phyloP scores from a whole-genome alignment of 2,888 invertebrate genomes.

The Coelopa pilipes region DNA sequence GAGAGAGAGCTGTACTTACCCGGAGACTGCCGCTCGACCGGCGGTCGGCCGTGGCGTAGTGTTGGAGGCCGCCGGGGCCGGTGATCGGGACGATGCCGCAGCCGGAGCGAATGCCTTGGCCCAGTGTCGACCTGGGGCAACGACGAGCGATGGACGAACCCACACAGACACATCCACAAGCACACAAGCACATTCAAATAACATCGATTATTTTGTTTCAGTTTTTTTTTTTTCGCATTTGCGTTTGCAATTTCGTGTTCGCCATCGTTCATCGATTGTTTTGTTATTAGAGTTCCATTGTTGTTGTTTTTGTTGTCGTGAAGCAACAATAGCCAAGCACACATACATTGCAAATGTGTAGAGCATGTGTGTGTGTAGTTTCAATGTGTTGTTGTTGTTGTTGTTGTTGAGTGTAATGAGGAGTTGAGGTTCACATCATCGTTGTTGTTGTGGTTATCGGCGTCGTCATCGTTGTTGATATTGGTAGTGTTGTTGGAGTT shows the following conservation, averaged over 20 bases:
- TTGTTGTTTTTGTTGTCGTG: background rate
- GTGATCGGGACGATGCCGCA: slow-evolving; percentile 67
- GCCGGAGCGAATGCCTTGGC: slow-evolving; percentile 68
- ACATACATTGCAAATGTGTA: slow-evolving; percentile 22
- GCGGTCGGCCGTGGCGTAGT: slow-evolving; percentile 66
- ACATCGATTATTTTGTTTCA: background rate
- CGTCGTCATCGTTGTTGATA: slow-evolving; percentile 6
- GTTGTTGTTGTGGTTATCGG: slow-evolving; percentile 7
- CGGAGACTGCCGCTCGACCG: slow-evolving; percentile 65
- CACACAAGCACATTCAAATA: slow-evolving; percentile 11
- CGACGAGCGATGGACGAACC: too few species aligned
- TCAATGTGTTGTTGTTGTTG: slow-evolving; percentile 1
- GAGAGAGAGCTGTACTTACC: slow-evolving; percentile 58
- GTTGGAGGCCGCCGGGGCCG: slow-evolving; percentile 66
- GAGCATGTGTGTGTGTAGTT: background rate
- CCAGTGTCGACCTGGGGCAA: slow-evolving; percentile 65
- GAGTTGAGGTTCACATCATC: background rate
- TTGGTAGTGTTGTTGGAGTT: background rate
- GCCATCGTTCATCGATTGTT: background rate
- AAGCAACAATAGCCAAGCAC: slow-evolving; percentile 26
- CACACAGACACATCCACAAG: slow-evolving; percentile 23
- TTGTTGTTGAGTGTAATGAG: background rate
- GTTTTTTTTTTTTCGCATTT: background rate
- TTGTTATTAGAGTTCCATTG: background rate
- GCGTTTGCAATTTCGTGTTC: background rate